Evolutionary conservation across 2,113 vertebrate genomes (phyloP).

Genomic region (Anas platyrhynchos): DNA sequence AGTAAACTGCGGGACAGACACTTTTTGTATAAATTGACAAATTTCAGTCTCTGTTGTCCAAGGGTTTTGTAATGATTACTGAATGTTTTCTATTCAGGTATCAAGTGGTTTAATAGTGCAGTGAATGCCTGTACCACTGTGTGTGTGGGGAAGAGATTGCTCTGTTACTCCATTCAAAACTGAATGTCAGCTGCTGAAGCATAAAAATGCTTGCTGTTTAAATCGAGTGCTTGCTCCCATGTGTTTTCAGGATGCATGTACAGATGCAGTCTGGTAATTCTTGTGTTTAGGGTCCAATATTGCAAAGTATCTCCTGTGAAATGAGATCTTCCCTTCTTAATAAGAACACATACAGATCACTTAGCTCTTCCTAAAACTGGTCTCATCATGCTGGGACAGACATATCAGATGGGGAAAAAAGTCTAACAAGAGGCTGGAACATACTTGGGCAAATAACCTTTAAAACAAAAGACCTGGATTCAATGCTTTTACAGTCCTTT

Average conservation of each 20-base stretch:
- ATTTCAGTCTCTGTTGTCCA: background rate
- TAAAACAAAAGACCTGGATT: background rate
- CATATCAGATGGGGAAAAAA: background rate
- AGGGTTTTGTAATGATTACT: background rate
- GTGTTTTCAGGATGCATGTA: background rate
- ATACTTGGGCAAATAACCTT: background rate
- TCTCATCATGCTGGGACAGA: background rate
- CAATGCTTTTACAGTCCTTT: background rate
- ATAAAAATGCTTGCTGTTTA: background rate
- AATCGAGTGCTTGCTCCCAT: background rate
- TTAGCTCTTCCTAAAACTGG: background rate
- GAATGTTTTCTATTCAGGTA: constrained; percentile 9
- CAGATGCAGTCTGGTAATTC: background rate
- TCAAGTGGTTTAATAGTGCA: background rate
- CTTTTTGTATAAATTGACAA: background rate
- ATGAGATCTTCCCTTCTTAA: background rate
- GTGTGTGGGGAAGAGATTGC: background rate
- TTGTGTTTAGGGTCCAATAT: background rate
- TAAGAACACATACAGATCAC: background rate
- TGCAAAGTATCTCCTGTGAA: background rate
- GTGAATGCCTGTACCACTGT: background rate
- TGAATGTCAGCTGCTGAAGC: background rate
- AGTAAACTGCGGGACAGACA: background rate
- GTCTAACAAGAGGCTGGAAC: background rate
- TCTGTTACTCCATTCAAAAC: constrained; percentile 1